Base-by-base conservation (phyloP, 2,888 invertebrate genomes). In the Stenichneumon culpator region DNA sequence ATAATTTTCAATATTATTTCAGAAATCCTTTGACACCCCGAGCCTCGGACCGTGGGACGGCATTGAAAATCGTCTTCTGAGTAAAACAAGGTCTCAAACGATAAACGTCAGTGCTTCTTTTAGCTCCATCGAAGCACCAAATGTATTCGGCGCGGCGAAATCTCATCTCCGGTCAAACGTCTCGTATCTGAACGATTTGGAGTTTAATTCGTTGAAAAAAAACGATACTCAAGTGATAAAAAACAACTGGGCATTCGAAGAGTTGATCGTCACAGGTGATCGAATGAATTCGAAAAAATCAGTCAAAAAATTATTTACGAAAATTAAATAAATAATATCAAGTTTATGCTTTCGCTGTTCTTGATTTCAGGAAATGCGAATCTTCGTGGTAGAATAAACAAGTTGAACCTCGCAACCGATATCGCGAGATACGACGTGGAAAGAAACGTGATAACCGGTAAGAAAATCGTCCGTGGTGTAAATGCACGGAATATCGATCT, bases 131-230 rank as follows among this genome's bases (percentile, higher is more conserved):
- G 50, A 74, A 57, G 83, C 81, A 16, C 79, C 88, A 7, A 87
- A 83, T 47, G 81, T 93, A 4, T 44, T 84, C 11, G 89, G 89
- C 9, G 78, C 83, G 11, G 68, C 79, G 14, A 70, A 63, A 72
- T 88, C 90, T 11, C 84, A 4, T n/a, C 54, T 91, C 22, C 82
- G 78, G 25, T 87, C 88, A 39, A 87, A 84, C 1, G 57, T 70
- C 25, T 25, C 86, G 16, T 69, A 87, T n/a, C 89, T 96, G 72
- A 90, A 93, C 7, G 92, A 94, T 87, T 88, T 96, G 60, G 92
- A 93, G 22, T 89, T 94, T 19, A 94, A 95, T 89, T 95, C 95
- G 85, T 94, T 96, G 68, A 95, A 95, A 88, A 95, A 94, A 89
- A 93, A 94, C 4, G 93, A 92, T 78, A 89, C 94, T 36, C 96